Evolutionary conservation across 1,140 invertebrate species (phyloP).

Genomic region (Ladona fulva): DNA sequence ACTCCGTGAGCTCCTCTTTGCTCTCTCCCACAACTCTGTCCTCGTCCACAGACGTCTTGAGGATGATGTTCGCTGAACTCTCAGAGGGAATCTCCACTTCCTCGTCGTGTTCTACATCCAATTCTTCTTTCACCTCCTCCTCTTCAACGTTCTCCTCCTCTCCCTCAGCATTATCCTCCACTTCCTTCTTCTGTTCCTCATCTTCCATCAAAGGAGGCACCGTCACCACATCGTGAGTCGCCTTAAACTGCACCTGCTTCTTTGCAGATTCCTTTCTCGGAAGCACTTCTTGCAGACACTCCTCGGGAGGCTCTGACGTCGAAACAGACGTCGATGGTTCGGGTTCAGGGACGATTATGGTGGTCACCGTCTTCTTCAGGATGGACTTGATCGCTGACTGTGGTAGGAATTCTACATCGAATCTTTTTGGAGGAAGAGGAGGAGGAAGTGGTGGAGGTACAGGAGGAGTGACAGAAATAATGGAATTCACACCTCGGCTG

Average conservation of each 20-base stretch:
- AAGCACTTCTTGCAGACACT: constrained; percentile 18
- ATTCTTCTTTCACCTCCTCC: too few relatives aligned
- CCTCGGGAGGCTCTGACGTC: constrained; percentile 21
- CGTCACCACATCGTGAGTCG: neutral
- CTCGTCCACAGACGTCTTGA: too few relatives aligned
- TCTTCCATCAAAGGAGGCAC: constrained; percentile 17
- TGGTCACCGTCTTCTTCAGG: constrained; percentile 50
- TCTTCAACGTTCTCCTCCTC: too few relatives aligned
- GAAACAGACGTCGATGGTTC: constrained; percentile 21
- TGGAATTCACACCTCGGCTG: neutral
- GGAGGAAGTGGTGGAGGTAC: neutral
- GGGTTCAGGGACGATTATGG: constrained; percentile 28
- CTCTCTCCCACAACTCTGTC: too few relatives aligned
- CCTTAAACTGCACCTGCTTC: constrained; percentile 32
- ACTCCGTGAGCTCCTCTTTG: neutral
- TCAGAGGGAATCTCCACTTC: too few relatives aligned
- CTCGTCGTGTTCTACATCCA: too few relatives aligned
- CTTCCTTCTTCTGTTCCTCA: constrained; percentile 13
- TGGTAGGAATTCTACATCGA: neutral
- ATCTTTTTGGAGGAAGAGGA: neutral
- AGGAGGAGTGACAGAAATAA: neutral
- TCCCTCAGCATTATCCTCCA: too few relatives aligned
- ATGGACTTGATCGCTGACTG: constrained; percentile 46
- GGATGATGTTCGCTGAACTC: too few relatives aligned
- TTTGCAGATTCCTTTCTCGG: constrained; percentile 25